phyloP scores from a whole-genome alignment of 2,888 invertebrate genomes.

The Reticulitermes lucifugus region DNA sequence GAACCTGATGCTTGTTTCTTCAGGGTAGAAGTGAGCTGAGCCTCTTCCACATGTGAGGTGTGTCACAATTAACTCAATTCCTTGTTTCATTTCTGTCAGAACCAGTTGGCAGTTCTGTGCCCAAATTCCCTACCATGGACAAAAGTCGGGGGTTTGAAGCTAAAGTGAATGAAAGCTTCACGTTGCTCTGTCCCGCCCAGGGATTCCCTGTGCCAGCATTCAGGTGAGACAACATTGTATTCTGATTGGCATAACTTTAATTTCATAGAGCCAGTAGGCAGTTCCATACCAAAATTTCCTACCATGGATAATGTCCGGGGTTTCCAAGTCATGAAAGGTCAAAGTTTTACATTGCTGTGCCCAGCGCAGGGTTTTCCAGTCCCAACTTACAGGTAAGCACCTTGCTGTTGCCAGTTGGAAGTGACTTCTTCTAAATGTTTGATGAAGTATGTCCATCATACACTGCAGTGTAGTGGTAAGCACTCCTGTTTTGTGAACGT shows the following conservation, averaged over 20 bases:
- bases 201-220: constrained; percentile 62
- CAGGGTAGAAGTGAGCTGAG: no score
- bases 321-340: constrained; percentile 58
- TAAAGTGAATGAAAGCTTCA: constrained; percentile 58
- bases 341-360: constrained; percentile 64
- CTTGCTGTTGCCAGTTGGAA: not conserved
- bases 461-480: no score
- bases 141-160: constrained; percentile 53
- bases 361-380: constrained; percentile 68
- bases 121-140: constrained; percentile 69
- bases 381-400: constrained; percentile 70
- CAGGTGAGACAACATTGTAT: constrained; percentile 50
- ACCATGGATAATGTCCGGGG: constrained; percentile 55
- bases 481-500: no score
- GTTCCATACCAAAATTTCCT: constrained; percentile 72
- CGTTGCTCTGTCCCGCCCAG: constrained; percentile 77
- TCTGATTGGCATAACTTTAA: constrained; percentile 16
- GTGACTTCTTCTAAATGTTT: no score
- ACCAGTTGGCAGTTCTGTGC: constrained; percentile 75
- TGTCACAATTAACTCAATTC: not conserved
- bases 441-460: no score
- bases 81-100: not conserved
- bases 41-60: no score
- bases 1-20: no score
- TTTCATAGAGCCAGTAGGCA: constrained; percentile 64